These are phyloP conservation scores for Amazona vittata DNA, from an alignment of 2,113 vertebrate species.

Conservation along the genomic window DNA sequence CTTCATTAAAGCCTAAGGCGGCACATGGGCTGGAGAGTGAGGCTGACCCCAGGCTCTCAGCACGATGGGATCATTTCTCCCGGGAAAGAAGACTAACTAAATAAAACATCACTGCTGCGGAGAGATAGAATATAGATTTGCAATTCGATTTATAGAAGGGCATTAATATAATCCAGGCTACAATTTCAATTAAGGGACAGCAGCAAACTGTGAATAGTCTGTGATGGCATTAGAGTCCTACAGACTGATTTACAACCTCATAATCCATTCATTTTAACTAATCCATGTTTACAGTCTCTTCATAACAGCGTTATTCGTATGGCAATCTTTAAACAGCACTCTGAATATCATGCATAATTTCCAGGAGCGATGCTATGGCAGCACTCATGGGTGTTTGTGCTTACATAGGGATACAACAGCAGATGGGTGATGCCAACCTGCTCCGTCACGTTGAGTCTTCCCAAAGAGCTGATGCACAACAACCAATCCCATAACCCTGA, in stretches of 20 bases:
- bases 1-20: not conserved
- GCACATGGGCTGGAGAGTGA: not conserved
- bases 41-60: not conserved
- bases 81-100: slow-evolving; percentile 35
- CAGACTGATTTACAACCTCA: slow-evolving; percentile 67
- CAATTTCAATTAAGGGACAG: slow-evolving; percentile 68
- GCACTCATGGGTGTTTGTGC: rapidly evolving
- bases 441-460: not conserved
- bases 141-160: slow-evolving; percentile 56
- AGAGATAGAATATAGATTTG: slow-evolving; percentile 32
- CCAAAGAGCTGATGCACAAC: not conserved
- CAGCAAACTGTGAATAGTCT: slow-evolving; percentile 53
- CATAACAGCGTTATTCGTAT: slow-evolving; percentile 64
- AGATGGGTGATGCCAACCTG: not conserved
- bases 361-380: not conserved
- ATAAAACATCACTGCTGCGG: slow-evolving; percentile 18
- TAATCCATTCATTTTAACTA: slow-evolving; percentile 67
- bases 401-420: not conserved
- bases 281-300: slow-evolving; percentile 69
- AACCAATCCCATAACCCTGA: not conserved
- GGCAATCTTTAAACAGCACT: slow-evolving; percentile 47
- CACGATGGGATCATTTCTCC: not conserved
- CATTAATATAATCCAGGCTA: slow-evolving; percentile 61
- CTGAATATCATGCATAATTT: slow-evolving; percentile 41
- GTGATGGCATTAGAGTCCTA: slow-evolving; percentile 59